phyloP scores from a whole-genome alignment of 2,113 vertebrate species.

The Chionomys nivalis region DNA sequence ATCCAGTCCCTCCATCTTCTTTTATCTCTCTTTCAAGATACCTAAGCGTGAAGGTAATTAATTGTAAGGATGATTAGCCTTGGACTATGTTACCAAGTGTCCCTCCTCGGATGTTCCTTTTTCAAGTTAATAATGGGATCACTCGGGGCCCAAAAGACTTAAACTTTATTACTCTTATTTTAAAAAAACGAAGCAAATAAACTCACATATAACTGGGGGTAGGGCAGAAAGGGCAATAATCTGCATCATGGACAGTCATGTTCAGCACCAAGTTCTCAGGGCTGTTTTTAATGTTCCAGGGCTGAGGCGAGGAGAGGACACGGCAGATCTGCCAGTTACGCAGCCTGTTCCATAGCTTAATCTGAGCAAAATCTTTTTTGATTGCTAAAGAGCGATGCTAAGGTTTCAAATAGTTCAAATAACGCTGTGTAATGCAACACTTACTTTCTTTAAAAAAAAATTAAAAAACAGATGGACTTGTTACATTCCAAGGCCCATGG shows the following conservation, averaged over 20 bases:
- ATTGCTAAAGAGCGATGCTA: neutral
- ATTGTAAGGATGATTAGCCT: constrained; percentile 33
- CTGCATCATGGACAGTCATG: neutral
- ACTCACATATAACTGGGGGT: neutral
- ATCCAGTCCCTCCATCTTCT: neutral
- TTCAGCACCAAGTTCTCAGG: neutral
- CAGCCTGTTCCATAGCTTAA: neutral
- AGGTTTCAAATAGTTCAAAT: neutral
- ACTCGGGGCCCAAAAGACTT: neutral
- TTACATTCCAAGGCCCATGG: neutral
- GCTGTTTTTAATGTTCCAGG: neutral
- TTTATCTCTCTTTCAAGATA: constrained; percentile 14
- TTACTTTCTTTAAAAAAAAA: neutral
- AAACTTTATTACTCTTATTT: neutral
- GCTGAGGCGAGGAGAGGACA: too few species aligned
- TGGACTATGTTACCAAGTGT: neutral
- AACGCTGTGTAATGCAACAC: neutral
- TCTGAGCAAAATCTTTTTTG: neutral
- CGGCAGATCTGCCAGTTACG: neutral
- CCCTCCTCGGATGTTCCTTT: neutral
- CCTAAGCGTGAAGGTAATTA: neutral
- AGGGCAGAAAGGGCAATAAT: neutral
- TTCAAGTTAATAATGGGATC: constrained; percentile 46
- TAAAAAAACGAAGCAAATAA: constrained; percentile 11
- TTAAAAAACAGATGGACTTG: neutral